These are phyloP conservation scores for Torymus aiolomorphi DNA, from an alignment of 2,888 invertebrate species.

Conservation along the genomic window DNA sequence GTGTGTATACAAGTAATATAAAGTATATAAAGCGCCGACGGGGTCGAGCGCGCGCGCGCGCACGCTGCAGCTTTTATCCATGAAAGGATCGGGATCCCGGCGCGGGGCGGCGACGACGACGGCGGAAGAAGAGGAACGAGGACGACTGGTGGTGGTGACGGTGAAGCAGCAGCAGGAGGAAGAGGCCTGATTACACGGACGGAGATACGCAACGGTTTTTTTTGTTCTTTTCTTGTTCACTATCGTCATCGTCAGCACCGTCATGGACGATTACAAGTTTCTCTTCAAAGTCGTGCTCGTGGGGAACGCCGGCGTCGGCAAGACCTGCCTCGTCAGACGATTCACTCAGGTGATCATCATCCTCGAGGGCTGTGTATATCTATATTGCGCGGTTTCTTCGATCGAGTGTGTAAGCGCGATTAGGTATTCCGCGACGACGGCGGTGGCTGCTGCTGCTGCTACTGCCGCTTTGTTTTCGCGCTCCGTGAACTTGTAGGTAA, in stretches of 20 bases:
- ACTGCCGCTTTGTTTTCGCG: background rate
- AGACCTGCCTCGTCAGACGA: conserved; percentile 96
- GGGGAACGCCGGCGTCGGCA: conserved; percentile 98
- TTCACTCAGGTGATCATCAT: conserved; percentile 88
- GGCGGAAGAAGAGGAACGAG: no score
- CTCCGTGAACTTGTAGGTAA: conserved; percentile 29
- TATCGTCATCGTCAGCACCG: background rate
- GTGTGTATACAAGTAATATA: no score
- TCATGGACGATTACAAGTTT: conserved; percentile 99
- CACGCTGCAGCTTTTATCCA: conserved; percentile 31
- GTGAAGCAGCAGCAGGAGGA: background rate
- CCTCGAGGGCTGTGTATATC: no score
- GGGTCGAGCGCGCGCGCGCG: background rate
- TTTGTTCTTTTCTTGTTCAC: no score
- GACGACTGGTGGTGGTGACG: no score
- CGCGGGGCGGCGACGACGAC: conserved; percentile 13
- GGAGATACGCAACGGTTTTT: no score
- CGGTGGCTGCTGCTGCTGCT: no score
- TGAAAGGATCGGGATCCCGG: conserved; percentile 47
- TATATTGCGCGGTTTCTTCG: no score
- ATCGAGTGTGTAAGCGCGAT: no score
- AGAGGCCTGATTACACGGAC: background rate
- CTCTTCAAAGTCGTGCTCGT: conserved; percentile 99
- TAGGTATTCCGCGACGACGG: no score
- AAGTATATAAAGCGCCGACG: no score